phyloP scores from a whole-genome alignment of 30 jellyfish, hydroid and myxozoan species.

The Aurelia sp. region DNA sequence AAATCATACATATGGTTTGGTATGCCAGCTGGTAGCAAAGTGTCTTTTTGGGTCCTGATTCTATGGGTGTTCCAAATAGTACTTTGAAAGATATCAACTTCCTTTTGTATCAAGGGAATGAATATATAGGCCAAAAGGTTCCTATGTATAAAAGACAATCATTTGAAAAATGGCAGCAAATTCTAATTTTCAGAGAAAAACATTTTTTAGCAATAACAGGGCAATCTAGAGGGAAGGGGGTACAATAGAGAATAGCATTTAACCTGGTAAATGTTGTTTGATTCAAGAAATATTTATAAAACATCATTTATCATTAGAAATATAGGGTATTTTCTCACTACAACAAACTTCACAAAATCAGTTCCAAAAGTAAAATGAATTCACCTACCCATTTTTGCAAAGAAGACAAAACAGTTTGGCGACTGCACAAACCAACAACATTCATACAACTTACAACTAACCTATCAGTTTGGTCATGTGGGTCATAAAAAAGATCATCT shows the following conservation, averaged over 20 bases:
- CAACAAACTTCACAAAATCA: too few species aligned
- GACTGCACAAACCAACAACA: background rate
- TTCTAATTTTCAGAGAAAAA: too few species aligned
- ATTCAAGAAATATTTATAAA: too few species aligned
- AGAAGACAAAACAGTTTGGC: background rate
- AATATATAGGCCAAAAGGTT: conserved; percentile 38
- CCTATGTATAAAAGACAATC: conserved; percentile 7
- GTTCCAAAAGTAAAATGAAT: too few species aligned
- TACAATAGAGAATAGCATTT: too few species aligned
- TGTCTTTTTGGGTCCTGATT: conserved; percentile 43
- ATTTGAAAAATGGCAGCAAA: background rate
- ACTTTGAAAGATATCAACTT: conserved; percentile 29
- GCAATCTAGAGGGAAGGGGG: too few species aligned
- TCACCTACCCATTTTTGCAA: background rate
- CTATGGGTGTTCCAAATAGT: conserved; percentile 40
- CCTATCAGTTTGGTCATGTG: conserved; percentile 28
- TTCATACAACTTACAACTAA: background rate
- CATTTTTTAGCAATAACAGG: too few species aligned
- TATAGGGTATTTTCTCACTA: too few species aligned
- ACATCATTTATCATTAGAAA: too few species aligned
- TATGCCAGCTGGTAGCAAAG: conserved; percentile 33
- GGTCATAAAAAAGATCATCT: conserved; percentile 21
- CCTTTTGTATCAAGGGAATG: conserved; percentile 56
- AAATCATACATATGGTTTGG: conserved; percentile 37
- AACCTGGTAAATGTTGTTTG: too few species aligned